phyloP scores from a whole-genome alignment of 1,140 invertebrate genomes.

The Pollicipes pollicipes region DNA sequence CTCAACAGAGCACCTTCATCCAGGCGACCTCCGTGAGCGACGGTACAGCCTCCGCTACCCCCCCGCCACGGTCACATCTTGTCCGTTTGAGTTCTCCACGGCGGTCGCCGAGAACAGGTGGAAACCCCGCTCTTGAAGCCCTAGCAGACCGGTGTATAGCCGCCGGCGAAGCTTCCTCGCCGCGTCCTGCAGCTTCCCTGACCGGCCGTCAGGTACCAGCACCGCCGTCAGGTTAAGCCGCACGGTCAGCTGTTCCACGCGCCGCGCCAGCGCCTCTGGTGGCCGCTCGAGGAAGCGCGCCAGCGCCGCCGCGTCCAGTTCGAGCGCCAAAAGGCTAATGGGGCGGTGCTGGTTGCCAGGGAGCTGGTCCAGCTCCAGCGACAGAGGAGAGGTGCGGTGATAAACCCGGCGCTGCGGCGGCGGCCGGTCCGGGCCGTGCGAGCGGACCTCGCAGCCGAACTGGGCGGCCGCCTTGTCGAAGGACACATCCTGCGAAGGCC shows the following conservation, averaged over 20 bases:
- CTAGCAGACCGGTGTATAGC: background rate
- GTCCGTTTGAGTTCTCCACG: background rate
- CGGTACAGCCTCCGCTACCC: background rate
- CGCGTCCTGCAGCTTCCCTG: too few species aligned
- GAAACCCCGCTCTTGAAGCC: background rate
- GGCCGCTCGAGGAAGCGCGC: background rate
- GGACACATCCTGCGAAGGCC: background rate
- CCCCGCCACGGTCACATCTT: background rate
- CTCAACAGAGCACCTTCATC: background rate
- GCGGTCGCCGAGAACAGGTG: background rate
- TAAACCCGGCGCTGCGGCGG: too few species aligned
- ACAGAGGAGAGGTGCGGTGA: too few species aligned
- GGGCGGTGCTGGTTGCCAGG: too few species aligned
- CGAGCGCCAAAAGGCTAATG: background rate
- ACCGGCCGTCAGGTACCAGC: background rate
- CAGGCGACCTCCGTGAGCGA: background rate
- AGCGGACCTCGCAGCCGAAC: background rate
- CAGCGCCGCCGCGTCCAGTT: background rate
- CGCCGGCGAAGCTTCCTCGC: too few species aligned
- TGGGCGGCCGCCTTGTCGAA: background rate
- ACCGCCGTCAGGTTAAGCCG: background rate
- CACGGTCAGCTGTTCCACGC: background rate
- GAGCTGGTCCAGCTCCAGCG: background rate
- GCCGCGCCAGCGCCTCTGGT: background rate
- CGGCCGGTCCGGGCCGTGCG: background rate